These are phyloP conservation scores for Cottoperca gobio DNA, from an alignment of 2,797 vertebrate species.

Conservation along the genomic window DNA sequence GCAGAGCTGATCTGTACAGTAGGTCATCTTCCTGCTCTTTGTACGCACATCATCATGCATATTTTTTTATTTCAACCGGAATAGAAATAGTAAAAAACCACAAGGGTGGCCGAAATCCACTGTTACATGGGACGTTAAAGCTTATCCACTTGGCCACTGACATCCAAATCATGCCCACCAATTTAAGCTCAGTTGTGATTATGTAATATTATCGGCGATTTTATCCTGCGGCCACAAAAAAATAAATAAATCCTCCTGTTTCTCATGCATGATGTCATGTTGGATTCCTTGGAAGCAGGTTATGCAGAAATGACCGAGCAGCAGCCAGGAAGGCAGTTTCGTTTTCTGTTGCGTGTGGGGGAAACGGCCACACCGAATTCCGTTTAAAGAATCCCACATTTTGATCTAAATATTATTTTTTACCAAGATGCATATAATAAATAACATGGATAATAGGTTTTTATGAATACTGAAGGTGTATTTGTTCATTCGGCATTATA, in stretches of 20 bases:
- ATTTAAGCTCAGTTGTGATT: conserved; percentile 63
- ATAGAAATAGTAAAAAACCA: neutral
- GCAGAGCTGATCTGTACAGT: conserved; percentile 13
- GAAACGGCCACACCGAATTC: neutral
- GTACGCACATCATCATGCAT: neutral
- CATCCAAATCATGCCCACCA: conserved; percentile 57
- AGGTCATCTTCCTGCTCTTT: conserved; percentile 7
- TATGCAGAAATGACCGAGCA: conserved; percentile 44
- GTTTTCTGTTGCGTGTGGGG: conserved; percentile 28
- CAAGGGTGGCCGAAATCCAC: conserved; percentile 25
- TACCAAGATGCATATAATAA: fast-evolving
- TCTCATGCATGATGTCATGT: conserved; percentile 75
- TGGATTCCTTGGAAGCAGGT: conserved; percentile 50
- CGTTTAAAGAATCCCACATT: neutral
- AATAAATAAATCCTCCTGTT: conserved; percentile 29
- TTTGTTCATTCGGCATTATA: conserved; percentile 1
- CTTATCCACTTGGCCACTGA: conserved; percentile 45
- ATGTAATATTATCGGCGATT: conserved; percentile 75
- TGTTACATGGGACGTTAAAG: conserved; percentile 25
- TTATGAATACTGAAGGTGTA: fast-evolving
- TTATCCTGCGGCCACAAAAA: conserved; percentile 41
- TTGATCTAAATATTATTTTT: neutral
- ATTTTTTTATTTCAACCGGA: neutral
- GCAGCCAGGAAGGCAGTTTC: conserved; percentile 25
- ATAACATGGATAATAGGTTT: fast-evolving